Evolutionary conservation across 2,113 vertebrate species (phyloP), one percentile per base, ranked within the genome.

Genomic region (Eurystomus gularis): DNA sequence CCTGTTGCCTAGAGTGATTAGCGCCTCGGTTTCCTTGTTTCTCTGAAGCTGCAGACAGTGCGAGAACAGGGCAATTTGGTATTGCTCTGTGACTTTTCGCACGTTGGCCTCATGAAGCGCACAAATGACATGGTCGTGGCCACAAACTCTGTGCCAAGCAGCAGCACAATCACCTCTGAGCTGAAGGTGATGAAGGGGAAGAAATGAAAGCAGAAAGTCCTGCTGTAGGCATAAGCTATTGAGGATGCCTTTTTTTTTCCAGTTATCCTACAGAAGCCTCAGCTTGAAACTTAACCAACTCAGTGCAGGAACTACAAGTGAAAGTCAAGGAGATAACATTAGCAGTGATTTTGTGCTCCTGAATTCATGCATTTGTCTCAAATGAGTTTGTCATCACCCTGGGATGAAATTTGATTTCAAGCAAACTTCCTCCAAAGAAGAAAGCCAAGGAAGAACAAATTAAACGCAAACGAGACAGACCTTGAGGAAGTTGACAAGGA

Each of bases 81-180:
- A 62, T 37, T 7, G 0, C 42, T 25, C 39, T 0, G 0, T 26
- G 40, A 75, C 39, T 42, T 58, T 48, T 72, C 4, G 0, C 66
- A 28, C 3, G 0, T 61, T 0, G 0, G 28, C 51, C 81, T 60
- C 1, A 0, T 42, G 46, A 73, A 69, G 3, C 3, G n/a, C 4
- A 1, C 0, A 4, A 40, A 25, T 54, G n/a, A 33, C 35, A 58
- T 0, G 1, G 44, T 48, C 3, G 2, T 31, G 29, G 31, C 37
- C 54, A 42, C 72, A 39, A 69, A 55, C 28, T 10, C 12, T 0
- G 0, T 46, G 58, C 37, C 1, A 2, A 85, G 73, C 73, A 20
- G 61, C 82, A 76, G 82, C 69, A 81, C 55, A 71, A 8, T 15
- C 42, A 28, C 21, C 52, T 3, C 5, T 6, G 28, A 70, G 55